Conservation (phyloP, 1,140 invertebrate genomes). For the Orussus abietinus region DNA sequence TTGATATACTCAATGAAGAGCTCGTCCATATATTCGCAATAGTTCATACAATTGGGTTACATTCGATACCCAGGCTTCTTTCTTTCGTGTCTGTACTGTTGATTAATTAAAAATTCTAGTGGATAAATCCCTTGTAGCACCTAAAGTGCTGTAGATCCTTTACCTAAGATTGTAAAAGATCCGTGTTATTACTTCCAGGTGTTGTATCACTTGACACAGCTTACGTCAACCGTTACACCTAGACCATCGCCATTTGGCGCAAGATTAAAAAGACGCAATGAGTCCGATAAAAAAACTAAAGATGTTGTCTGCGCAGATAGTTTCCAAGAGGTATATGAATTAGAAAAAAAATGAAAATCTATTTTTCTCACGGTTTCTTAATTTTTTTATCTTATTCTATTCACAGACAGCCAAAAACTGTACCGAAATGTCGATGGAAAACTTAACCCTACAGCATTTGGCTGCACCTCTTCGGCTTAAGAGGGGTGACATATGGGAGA, state of each 20-base stretch:
- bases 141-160: too few species aligned
- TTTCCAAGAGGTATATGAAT: slow-evolving; percentile 31
- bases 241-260: slow-evolving; percentile 30
- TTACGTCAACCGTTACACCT: slow-evolving; percentile 41
- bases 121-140: too few species aligned
- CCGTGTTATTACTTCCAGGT: slow-evolving; percentile 36
- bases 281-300: slow-evolving; percentile 22
- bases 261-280: slow-evolving; percentile 28
- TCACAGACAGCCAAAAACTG: slow-evolving; percentile 40
- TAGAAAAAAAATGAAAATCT: slow-evolving; percentile 12
- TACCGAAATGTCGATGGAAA: slow-evolving; percentile 29
- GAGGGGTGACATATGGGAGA: slow-evolving; percentile 26
- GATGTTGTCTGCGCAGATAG: slow-evolving; percentile 32
- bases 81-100: not conserved
- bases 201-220: slow-evolving; percentile 47
- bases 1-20: too few species aligned
- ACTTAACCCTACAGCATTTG: slow-evolving; percentile 28
- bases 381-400: slow-evolving; percentile 10
- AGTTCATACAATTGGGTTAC: too few species aligned
- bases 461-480: slow-evolving; percentile 20
- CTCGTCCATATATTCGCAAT: too few species aligned
- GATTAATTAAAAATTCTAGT: not conserved
- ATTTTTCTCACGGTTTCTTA: slow-evolving; percentile 15
- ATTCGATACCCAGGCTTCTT: not conserved
- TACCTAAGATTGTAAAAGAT: too few species aligned